Evolutionary conservation across 2,888 invertebrate species (phyloP).

Genomic region (Halocaridina rubra): DNA sequence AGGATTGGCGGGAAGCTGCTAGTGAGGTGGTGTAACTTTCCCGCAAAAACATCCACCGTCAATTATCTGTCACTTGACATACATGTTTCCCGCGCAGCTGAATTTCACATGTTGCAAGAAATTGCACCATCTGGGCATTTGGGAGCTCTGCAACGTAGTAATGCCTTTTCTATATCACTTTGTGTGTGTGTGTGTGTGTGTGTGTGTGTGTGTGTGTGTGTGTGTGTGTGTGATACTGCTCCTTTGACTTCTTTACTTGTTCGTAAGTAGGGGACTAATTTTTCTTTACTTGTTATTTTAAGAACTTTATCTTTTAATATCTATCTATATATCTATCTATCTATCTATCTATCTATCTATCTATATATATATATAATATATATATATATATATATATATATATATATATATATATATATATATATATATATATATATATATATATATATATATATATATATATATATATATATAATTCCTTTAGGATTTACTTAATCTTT

Average conservation of each 20-base stretch:
- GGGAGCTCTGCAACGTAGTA: not conserved
- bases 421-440: slow-evolving; percentile 31
- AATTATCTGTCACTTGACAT: slow-evolving; percentile 18
- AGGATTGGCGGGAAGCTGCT: not conserved
- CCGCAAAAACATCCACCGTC: slow-evolving; percentile 20
- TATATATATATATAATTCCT: slow-evolving; percentile 38
- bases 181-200: no score
- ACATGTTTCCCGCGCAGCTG: slow-evolving; percentile 13
- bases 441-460: slow-evolving; percentile 34
- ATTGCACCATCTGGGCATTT: not conserved
- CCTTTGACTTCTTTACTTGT: no score
- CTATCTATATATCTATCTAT: no score
- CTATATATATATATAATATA: not conserved
- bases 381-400: not conserved
- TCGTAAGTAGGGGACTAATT: no score
- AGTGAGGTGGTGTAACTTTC: slow-evolving; percentile 12
- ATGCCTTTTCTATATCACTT: not conserved
- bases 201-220: no score
- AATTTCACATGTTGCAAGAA: not conserved
- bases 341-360: no score
- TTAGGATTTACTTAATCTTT: no score
- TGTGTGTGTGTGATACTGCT: no score
- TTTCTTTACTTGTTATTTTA: no score
- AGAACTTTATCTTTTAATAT: not conserved
- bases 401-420: slow-evolving; percentile 13